These are phyloP conservation scores for Diglossa cyanea DNA, from an alignment of 2,797 vertebrate species.

Conservation along the genomic window DNA sequence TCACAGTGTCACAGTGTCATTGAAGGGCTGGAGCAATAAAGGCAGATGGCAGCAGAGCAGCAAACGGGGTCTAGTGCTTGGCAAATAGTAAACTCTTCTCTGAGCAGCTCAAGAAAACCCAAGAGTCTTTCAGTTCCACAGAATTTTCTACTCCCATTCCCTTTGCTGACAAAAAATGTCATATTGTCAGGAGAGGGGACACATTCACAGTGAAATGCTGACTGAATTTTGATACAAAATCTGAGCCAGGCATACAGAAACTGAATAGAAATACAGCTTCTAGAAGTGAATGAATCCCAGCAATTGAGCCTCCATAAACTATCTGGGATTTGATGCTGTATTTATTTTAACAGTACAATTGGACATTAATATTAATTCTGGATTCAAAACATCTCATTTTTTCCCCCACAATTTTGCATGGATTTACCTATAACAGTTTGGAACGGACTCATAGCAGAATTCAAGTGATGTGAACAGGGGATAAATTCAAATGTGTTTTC, in stretches of 20 bases:
- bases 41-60: conserved; percentile 7
- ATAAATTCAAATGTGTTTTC: background rate
- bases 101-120: background rate
- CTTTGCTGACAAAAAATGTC: background rate
- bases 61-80: conserved; percentile 3
- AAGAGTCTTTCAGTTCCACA: background rate
- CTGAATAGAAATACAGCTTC: background rate
- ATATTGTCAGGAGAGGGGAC: background rate
- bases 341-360: background rate
- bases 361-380: background rate
- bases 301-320: background rate
- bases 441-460: background rate
- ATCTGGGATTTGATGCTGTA: rapidly evolving
- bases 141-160: background rate
- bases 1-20: background rate
- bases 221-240: background rate
- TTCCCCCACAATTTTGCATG: rapidly evolving
- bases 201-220: rapidly evolving
- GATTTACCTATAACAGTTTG: background rate
- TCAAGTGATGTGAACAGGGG: background rate
- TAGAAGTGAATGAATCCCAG: background rate
- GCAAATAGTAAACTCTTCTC: background rate
- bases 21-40: background rate
- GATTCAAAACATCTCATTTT: background rate
- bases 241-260: background rate